Evolutionary conservation across 2,113 vertebrate species (phyloP), one percentile per base, ranked within the genome.

Genomic region (Tringa solitaria): DNA sequence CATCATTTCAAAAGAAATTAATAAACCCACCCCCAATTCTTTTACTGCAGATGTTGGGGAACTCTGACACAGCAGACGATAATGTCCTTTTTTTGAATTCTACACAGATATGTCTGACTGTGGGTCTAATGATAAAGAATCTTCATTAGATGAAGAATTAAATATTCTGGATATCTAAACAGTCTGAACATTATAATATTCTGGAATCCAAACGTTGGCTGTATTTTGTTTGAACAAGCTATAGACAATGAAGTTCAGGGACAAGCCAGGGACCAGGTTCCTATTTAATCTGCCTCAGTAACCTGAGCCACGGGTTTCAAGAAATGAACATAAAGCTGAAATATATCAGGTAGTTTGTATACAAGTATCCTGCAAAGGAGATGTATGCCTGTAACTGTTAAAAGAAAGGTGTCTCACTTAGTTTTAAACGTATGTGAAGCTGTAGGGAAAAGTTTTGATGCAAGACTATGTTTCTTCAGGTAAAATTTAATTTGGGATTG

Each of bases 401-500:
- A 89, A 91, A 73, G 19, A 94, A 93, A 67, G 18, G 51, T 18
- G 9, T 70, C 33, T 60, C 14, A 3, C 10, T 80, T 56, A 59
- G 84, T 90, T 90, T 75, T 35, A 89, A 89, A 60, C 61, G 32
- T 84, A 56, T 73, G 77, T 84, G 68, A 37, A 81, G 48, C 43
- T 53, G 12, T 45, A 84, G 27, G 32, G 35, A 72, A 91, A 93
- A 76, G 15, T 82, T 86, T 76, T 91, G 59, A 65, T 83, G 11
- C 8, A 74, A 89, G 59, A 59, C 54, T 10, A 13, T 77, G 21
- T 77, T 64, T 54, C 45, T 92, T 84, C 68, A 41, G 53, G 41
- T 61, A 68, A 91, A 77, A 67, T 83, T 89, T 95, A 93, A 89
- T 97, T 97, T 97, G 81, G 76, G 74, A 60, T 91, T 95, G 67